A percentile compares a stretch with the other conserved stretches of the same genome.
These are phyloP conservation scores for Glaucopsyche alexis DNA, from an alignment of 2,888 invertebrate species.

Conservation along the genomic window DNA sequence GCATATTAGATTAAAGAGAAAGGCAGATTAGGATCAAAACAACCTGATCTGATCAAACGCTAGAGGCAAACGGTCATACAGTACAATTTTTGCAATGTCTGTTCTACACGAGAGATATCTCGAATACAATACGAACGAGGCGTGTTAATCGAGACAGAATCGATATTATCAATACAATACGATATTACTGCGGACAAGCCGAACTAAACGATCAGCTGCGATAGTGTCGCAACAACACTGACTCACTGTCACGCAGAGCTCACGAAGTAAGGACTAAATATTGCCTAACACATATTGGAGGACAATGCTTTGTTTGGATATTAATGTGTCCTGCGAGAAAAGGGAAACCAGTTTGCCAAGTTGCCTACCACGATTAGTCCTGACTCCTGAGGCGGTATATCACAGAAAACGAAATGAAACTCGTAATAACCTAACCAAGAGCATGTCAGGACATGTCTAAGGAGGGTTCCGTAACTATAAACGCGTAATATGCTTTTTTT, in stretches of 20 bases:
- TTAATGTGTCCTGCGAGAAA: neutral
- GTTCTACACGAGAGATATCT: neutral
- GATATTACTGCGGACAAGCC: neutral
- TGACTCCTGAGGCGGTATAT: no score
- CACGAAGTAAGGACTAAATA: neutral
- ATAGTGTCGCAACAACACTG: conserved; percentile 3
- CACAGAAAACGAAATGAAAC: no score
- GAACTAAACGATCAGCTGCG: conserved; percentile 3
- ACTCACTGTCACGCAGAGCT: conserved; percentile 1
- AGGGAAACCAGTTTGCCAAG: neutral
- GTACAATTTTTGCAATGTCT: neutral
- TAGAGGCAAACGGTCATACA: neutral
- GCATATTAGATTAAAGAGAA: conserved; percentile 14
- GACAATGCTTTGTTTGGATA: conserved; percentile 8
- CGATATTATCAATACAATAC: conserved; percentile 9
- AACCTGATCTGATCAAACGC: neutral
- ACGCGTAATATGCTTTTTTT: no score
- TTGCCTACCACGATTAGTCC: no score
- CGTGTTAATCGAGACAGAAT: conserved; percentile 3
- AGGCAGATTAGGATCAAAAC: conserved; percentile 10
- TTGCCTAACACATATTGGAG: conserved; percentile 7
- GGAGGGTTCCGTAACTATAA: no score
- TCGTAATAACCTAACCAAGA: no score
- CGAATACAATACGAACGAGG: neutral
- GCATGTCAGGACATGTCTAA: no score